Evolutionary conservation across 1,140 invertebrate genomes (phyloP).

Genomic region (Cylas formicarius): DNA sequence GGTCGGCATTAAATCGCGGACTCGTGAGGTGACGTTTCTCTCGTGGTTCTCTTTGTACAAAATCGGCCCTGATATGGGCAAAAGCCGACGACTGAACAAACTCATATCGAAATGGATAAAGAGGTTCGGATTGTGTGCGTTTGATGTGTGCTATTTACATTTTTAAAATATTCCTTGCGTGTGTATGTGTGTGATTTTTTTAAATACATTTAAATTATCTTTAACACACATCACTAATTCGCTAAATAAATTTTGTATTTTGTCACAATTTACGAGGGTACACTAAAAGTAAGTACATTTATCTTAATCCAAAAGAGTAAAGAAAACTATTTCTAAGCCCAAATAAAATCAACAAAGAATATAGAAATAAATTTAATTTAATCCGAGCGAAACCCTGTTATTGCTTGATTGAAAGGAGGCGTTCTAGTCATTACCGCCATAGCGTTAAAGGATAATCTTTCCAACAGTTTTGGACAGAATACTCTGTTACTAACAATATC

Average conservation of each 20-base stretch:
- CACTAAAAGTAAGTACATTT: background rate
- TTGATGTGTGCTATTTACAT: constrained; percentile 5
- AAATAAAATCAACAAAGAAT: no score
- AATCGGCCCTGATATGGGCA: constrained; percentile 20
- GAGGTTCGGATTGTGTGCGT: constrained; percentile 21
- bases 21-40: background rate
- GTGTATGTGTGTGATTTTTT: constrained; percentile 1
- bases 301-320: no score
- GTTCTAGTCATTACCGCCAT: no score
- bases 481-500: no score
- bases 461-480: no score
- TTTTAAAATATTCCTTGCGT: background rate
- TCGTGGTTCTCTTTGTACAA: background rate
- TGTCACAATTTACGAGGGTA: background rate
- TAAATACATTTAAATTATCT: background rate
- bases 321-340: no score
- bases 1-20: constrained; percentile 1
- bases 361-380: no score
- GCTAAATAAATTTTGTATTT: background rate
- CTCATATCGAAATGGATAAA: constrained; percentile 33
- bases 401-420: background rate
- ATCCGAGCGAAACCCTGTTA: background rate
- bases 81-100: constrained; percentile 26
- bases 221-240: background rate
- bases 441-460: no score